Percentiles rank a stretch among this genome's conserved stretches.
These are phyloP conservation scores for Decapterus maruadsi DNA, from an alignment of 2,797 vertebrate genomes.

Conservation along the genomic window DNA sequence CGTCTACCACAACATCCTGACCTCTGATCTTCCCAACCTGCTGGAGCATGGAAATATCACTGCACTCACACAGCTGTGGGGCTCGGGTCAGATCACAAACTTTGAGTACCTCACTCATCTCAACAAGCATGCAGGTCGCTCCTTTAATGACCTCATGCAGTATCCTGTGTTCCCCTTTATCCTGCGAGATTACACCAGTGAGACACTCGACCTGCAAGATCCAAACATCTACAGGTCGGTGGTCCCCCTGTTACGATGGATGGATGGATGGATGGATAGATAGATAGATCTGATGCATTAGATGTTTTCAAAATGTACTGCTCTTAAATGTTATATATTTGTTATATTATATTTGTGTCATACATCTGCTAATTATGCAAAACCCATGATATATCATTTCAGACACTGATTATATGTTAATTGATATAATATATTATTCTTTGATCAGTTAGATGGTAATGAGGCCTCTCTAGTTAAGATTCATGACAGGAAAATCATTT, in stretches of 20 bases:
- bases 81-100: constrained; percentile 97
- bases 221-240: constrained; percentile 90
- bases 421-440: not conserved
- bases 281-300: not conserved
- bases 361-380: not conserved
- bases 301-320: not conserved
- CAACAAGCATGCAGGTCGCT: constrained; percentile 99
- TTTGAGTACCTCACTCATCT: constrained; percentile 99
- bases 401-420: not conserved
- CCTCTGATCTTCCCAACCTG: constrained; percentile 95
- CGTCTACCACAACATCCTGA: constrained; percentile 97
- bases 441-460: not conserved
- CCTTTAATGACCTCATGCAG: constrained; percentile 99
- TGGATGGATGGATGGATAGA: too few species aligned
- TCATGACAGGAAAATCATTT: not conserved
- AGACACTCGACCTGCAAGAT: constrained; percentile 93
- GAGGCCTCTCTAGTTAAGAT: not conserved
- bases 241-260: not conserved
- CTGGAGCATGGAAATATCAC: constrained; percentile 98
- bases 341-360: not conserved
- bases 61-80: constrained; percentile 97
- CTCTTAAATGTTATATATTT: not conserved
- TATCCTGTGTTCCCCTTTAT: constrained; percentile 99
- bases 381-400: not conserved
- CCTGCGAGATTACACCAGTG: constrained; percentile 93